Percentiles rank a stretch among this genome's conserved stretches.
Evolutionary conservation across 2,113 vertebrate genomes (phyloP).

Genomic region (Tachysurus fulvidraco): DNA sequence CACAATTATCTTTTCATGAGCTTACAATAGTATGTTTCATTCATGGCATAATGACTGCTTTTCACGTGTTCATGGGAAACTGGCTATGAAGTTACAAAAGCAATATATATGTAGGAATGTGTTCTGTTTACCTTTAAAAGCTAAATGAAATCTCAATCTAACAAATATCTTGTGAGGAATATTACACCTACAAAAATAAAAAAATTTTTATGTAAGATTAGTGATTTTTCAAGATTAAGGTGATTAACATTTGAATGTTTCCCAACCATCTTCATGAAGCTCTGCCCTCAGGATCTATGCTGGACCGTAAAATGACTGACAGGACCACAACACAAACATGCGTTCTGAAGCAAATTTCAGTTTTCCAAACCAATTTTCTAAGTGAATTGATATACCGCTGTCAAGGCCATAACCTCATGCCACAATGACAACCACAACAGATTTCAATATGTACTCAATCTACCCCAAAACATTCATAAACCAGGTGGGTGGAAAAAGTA

Average conservation of each 20-base stretch:
- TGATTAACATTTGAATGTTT: not conserved
- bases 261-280: not conserved
- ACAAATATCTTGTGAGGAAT: not conserved
- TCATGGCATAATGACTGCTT: constrained; percentile 6
- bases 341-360: not conserved
- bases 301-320: not conserved
- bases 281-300: not conserved
- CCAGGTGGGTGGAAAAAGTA: not conserved
- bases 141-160: too few species aligned
- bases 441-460: not conserved
- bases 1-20: constrained; percentile 20
- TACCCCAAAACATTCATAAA: not conserved
- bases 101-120: not conserved
- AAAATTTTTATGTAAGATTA: not conserved
- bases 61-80: not conserved
- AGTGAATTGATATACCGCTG: not conserved
- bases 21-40: constrained; percentile 29
- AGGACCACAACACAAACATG: not conserved
- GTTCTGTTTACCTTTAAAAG: not conserved
- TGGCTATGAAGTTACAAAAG: not conserved
- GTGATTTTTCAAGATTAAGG: not conserved
- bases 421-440: not conserved
- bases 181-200: not conserved
- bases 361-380: not conserved
- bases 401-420: not conserved